These are phyloP conservation scores for Holotrichia oblita DNA, from an alignment of 1,140 invertebrate species.

Conservation along the genomic window DNA sequence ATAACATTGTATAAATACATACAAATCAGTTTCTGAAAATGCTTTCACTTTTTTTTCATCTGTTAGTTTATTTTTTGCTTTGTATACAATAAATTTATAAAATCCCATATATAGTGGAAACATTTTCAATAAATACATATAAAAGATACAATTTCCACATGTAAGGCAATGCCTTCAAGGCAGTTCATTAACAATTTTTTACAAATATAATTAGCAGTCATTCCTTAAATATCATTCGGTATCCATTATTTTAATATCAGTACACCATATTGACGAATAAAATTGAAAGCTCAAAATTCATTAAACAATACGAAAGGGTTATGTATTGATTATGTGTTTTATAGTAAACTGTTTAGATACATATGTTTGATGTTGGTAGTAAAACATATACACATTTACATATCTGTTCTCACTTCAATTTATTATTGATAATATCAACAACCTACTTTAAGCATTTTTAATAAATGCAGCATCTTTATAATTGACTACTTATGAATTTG, in stretches of 20 bases:
- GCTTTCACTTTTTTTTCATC: slow-evolving; percentile 42
- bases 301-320: slow-evolving; percentile 20
- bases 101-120: slow-evolving; percentile 47
- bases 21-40: slow-evolving; percentile 51
- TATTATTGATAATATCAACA: slow-evolving; percentile 21
- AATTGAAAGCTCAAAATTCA: slow-evolving; percentile 36
- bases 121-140: slow-evolving; percentile 52
- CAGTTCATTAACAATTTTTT: slow-evolving; percentile 49
- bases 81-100: slow-evolving; percentile 44
- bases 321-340: slow-evolving; percentile 5
- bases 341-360: background rate
- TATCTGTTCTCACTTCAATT: background rate
- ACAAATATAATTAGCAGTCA: slow-evolving; percentile 38
- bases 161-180: slow-evolving; percentile 57
- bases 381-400: slow-evolving; percentile 17
- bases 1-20: slow-evolving; percentile 54
- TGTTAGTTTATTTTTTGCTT: slow-evolving; percentile 38
- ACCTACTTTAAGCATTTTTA: slow-evolving; percentile 30
- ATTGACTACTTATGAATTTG: slow-evolving; percentile 31
- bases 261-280: slow-evolving; percentile 22
- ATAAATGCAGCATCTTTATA: slow-evolving; percentile 29
- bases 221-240: slow-evolving; percentile 40
- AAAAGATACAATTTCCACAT: slow-evolving; percentile 54
- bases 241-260: slow-evolving; percentile 33
- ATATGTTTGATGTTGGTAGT: background rate